A percentile compares a stretch with the other conserved stretches of the same genome.
These are phyloP conservation scores for Trachelus troglodyta DNA, from an alignment of 2,888 invertebrate species.

Conservation along the genomic window DNA sequence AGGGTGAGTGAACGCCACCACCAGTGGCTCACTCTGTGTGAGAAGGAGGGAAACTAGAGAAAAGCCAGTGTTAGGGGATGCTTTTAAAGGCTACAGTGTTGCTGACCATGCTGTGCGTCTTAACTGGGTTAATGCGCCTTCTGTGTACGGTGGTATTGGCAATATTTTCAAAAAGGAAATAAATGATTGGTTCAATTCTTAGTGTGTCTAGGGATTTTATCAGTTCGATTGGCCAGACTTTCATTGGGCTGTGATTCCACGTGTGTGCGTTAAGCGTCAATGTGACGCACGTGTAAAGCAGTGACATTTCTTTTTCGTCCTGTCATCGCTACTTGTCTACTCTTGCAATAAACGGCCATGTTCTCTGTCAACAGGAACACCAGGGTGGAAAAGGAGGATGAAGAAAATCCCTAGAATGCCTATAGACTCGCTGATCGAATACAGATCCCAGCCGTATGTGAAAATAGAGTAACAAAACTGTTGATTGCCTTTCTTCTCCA, in stretches of 20 bases:
- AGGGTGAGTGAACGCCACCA: background rate
- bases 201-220: background rate
- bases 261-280: background rate
- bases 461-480: background rate
- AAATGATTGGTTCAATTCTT: background rate
- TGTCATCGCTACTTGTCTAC: slow-evolving; percentile 29
- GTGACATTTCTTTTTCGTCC: background rate
- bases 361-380: no score
- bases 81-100: background rate
- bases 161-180: background rate
- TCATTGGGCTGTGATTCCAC: background rate
- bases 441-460: background rate
- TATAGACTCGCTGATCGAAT: background rate
- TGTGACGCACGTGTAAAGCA: no score
- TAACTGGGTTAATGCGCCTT: slow-evolving; percentile 3
- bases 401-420: no score
- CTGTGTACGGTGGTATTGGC: background rate
- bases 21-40: background rate
- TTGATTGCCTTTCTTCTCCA: slow-evolving; percentile 1
- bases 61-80: background rate
- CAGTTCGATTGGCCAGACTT: background rate
- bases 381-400: no score
- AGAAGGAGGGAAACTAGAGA: background rate
- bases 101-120: background rate
- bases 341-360: slow-evolving; percentile 17